Conservation (phyloP, 1,140 invertebrate species). For the Metaphire vulgaris region DNA sequence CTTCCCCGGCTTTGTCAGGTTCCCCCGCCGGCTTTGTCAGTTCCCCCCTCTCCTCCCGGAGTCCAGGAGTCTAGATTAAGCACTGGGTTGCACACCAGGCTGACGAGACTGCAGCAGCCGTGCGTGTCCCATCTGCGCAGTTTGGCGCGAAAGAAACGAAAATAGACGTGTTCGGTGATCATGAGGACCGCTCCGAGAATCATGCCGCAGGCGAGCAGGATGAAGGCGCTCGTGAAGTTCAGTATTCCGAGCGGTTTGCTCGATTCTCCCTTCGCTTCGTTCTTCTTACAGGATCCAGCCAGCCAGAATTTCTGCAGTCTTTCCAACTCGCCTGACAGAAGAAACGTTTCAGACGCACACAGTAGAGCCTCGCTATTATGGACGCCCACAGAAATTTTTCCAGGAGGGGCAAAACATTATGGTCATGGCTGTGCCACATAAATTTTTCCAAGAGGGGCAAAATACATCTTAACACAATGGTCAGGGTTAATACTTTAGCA, state of each 20-base stretch:
- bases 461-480: too few species aligned
- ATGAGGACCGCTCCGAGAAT: constrained; percentile 75
- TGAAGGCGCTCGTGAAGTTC: constrained; percentile 94
- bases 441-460: too few species aligned
- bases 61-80: too few species aligned
- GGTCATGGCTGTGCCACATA: too few species aligned
- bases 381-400: too few species aligned
- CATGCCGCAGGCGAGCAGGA: constrained; percentile 87
- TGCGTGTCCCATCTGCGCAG: constrained; percentile 79
- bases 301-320: constrained; percentile 90
- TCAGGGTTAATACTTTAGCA: too few species aligned
- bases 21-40: too few species aligned
- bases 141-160: constrained; percentile 76
- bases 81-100: constrained; percentile 71
- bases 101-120: constrained; percentile 80
- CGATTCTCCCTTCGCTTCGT: constrained; percentile 45
- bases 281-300: constrained; percentile 90
- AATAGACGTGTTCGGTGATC: constrained; percentile 86
- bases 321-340: constrained; percentile 73
- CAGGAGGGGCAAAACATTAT: too few species aligned
- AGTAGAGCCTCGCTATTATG: too few species aligned
- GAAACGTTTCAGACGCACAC: neutral
- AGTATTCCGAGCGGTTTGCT: constrained; percentile 84
- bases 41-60: too few species aligned
- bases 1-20: too few species aligned